phyloP scores from a whole-genome alignment of 2,888 invertebrate genomes.

The Calephelis perditalis region DNA sequence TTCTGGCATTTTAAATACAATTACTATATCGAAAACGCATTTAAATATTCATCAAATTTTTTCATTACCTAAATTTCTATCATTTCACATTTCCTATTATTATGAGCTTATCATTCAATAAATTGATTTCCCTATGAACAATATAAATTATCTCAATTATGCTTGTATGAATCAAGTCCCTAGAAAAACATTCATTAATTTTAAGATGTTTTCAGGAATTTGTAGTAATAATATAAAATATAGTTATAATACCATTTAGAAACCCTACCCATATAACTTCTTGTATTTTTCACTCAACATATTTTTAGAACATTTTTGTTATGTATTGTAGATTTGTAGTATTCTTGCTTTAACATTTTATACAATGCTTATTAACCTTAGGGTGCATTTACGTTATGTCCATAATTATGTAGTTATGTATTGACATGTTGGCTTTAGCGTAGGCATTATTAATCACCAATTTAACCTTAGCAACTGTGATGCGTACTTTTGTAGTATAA shows the following conservation, averaged over 20 bases:
- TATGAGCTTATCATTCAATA: not conserved
- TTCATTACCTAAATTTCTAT: not conserved
- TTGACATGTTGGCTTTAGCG: slow-evolving; percentile 58
- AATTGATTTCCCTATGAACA: not conserved
- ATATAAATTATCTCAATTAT: not conserved
- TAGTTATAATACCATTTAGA: not conserved
- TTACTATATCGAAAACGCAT: too few species aligned
- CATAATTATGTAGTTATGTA: slow-evolving; percentile 15
- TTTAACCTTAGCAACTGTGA: slow-evolving; percentile 66
- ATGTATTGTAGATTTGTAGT: slow-evolving; percentile 4
- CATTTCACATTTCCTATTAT: not conserved
- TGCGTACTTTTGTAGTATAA: slow-evolving; percentile 62
- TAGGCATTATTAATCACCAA: slow-evolving; percentile 55
- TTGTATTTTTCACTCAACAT: slow-evolving; percentile 2
- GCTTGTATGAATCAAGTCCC: not conserved
- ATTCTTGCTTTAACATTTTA: slow-evolving; percentile 9
- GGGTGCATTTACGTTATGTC: slow-evolving; percentile 8
- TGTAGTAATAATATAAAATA: not conserved
- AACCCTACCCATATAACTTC: not conserved
- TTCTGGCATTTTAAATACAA: too few species aligned
- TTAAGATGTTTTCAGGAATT: slow-evolving; percentile 11
- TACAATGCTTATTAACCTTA: slow-evolving; percentile 19
- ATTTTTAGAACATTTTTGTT: not conserved
- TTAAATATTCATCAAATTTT: too few species aligned
- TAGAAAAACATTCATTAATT: slow-evolving; percentile 1